Conservation (phyloP, 2,888 invertebrate species). For the Sphecodes monilicornis region DNA sequence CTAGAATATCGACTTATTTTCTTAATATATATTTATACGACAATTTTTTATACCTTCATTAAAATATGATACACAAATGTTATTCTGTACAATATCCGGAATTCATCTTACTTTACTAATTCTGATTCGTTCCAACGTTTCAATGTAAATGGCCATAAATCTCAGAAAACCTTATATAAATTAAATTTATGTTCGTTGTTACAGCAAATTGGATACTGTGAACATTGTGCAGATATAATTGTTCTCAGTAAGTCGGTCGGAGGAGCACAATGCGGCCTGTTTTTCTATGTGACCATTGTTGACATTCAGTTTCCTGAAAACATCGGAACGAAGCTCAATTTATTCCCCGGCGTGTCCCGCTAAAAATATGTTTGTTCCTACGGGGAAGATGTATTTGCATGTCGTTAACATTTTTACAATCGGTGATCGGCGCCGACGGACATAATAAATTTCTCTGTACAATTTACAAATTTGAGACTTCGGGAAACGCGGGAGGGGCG, state of each 20-base stretch:
- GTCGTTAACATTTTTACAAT: constrained; percentile 20
- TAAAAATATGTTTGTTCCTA: constrained; percentile 15
- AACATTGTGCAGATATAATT: background rate
- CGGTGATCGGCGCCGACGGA: background rate
- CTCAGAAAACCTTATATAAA: background rate
- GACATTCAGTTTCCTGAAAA: background rate
- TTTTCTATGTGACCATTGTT: background rate
- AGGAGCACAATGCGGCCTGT: background rate
- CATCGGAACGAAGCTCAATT: constrained; percentile 12
- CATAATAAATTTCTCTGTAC: constrained; percentile 11
- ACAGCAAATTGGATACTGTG: background rate
- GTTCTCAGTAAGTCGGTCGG: background rate
- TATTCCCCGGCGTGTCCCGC: constrained; percentile 5
- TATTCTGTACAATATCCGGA: background rate
- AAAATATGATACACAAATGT: background rate
- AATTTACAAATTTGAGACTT: constrained; percentile 6
- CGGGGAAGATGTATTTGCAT: constrained; percentile 1
- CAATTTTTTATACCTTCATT: too few relatives aligned
- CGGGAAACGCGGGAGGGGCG: background rate
- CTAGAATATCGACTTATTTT: too few relatives aligned
- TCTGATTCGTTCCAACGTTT: background rate
- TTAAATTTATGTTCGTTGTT: background rate
- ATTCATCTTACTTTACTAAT: background rate
- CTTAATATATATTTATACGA: too few relatives aligned
- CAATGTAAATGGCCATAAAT: background rate